phyloP scores from a whole-genome alignment of 2,113 vertebrate genomes.

The Tyto alba region DNA sequence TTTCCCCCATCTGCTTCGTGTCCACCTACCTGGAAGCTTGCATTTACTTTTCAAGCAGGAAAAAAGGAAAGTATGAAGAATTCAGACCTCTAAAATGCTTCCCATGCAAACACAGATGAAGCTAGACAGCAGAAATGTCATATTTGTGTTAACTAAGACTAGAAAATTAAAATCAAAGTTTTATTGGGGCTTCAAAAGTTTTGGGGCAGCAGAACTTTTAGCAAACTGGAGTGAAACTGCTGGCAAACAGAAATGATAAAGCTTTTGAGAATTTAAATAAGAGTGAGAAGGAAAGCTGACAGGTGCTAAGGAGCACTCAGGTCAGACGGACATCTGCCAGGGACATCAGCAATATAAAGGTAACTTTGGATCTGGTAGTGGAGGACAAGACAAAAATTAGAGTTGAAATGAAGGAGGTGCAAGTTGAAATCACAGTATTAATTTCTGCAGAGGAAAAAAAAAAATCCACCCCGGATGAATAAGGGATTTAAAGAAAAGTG shows the following conservation, averaged over 20 bases:
- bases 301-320: not conserved
- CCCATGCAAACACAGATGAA: not conserved
- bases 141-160: not conserved
- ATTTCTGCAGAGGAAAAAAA: not conserved
- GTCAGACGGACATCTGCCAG: conserved; percentile 26
- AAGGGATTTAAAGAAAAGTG: not conserved
- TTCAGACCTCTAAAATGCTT: not conserved
- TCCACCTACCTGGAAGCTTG: not conserved
- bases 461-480: not conserved
- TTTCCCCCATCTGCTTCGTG: not conserved
- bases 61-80: not conserved
- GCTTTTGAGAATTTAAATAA: not conserved
- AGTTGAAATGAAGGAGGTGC: not conserved
- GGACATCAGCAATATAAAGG: not conserved
- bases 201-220: not conserved
- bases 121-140: not conserved
- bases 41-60: not conserved
- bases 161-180: not conserved
- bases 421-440: not conserved
- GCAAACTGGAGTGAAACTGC: not conserved
- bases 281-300: not conserved
- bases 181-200: not conserved
- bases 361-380: not conserved
- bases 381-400: not conserved
- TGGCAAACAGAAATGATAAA: not conserved